phyloP scores from a whole-genome alignment of 2,888 invertebrate genomes.

The Celastrina argiolus region DNA sequence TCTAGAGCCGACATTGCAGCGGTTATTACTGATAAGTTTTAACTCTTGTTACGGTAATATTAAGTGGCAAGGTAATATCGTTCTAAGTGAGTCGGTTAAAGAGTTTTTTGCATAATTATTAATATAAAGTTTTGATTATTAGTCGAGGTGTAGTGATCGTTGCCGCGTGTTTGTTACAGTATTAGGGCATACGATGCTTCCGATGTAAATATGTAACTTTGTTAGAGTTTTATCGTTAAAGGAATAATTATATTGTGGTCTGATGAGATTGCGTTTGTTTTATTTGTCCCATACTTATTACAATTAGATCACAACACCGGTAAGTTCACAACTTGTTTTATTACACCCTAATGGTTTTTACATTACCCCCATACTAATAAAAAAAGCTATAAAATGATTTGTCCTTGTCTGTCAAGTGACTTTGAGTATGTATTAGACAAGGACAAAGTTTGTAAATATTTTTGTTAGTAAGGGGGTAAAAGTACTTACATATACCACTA shows the following conservation, averaged over 20 bases:
- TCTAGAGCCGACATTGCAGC: conserved; percentile 11
- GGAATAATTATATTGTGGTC: conserved; percentile 69
- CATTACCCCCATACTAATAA: too few species aligned
- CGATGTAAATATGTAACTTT: conserved; percentile 69
- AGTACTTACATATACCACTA: too few species aligned
- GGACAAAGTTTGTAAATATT: too few species aligned
- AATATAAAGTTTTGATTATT: conserved; percentile 33
- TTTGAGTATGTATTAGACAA: too few species aligned
- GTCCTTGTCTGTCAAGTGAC: too few species aligned
- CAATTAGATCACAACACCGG: too few species aligned
- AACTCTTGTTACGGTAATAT: conserved; percentile 11
- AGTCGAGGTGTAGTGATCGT: conserved; percentile 31
- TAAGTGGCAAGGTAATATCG: not conserved
- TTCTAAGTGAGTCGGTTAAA: conserved; percentile 19
- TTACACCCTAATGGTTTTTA: too few species aligned
- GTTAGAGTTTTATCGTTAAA: conserved; percentile 63
- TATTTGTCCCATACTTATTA: too few species aligned
- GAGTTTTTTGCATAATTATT: conserved; percentile 26
- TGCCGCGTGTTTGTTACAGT: conserved; percentile 47
- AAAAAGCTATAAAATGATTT: too few species aligned
- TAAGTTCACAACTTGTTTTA: too few species aligned
- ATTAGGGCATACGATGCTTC: conserved; percentile 69
- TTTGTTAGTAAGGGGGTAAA: too few species aligned
- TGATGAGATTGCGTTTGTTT: conserved; percentile 50
- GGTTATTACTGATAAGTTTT: conserved; percentile 10